Evolutionary conservation across 2,113 vertebrate genomes (phyloP).

Genomic region (Casuarius casuarius): DNA sequence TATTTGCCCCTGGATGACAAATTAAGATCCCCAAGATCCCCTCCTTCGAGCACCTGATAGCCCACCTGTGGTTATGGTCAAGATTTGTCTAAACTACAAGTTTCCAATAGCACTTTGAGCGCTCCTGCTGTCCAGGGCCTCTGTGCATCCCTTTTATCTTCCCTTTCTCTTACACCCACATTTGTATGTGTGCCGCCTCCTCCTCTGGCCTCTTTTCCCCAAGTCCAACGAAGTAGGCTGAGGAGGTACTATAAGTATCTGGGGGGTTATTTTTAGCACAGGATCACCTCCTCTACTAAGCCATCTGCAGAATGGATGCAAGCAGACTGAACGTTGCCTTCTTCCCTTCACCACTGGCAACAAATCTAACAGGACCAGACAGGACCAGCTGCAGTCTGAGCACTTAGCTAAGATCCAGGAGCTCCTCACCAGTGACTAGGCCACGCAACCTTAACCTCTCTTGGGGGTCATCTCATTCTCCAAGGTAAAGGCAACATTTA

Average conservation of each 20-base stretch:
- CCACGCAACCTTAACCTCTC: neutral
- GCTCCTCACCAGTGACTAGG: neutral
- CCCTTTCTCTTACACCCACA: neutral
- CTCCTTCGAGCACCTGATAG: neutral
- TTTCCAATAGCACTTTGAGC: neutral
- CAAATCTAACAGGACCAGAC: neutral
- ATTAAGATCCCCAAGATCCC: neutral
- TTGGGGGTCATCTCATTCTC: neutral
- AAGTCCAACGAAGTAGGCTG: neutral
- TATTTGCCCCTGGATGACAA: neutral
- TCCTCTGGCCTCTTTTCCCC: neutral
- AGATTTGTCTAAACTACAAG: neutral
- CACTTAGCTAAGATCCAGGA: neutral
- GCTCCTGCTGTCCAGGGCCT: neutral
- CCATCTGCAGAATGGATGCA: neutral
- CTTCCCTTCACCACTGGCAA: neutral
- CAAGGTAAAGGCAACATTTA: neutral
- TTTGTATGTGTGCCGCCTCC: neutral
- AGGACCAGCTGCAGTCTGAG: neutral
- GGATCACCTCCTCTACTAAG: neutral
- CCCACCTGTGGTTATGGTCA: neutral
- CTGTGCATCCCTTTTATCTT: neutral
- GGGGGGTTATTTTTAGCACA: neutral
- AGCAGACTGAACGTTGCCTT: neutral
- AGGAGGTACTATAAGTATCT: neutral